phyloP scores from a whole-genome alignment of 2,797 vertebrate genomes.

The Crenichthys baileyi region DNA sequence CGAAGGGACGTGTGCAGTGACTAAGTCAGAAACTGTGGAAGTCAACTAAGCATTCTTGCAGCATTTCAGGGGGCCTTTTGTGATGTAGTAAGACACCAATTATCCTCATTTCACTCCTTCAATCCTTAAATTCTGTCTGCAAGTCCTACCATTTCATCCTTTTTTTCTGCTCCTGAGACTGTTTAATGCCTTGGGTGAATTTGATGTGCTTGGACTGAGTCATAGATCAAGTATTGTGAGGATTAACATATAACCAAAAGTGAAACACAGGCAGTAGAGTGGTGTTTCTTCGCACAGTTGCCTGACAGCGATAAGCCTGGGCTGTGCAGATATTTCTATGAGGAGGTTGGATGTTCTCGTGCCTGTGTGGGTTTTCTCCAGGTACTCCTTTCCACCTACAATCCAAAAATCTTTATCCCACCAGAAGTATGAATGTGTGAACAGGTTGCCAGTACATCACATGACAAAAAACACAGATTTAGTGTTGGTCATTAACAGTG shows the following conservation, averaged over 20 bases:
- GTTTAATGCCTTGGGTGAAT: background rate
- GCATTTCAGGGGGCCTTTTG: background rate
- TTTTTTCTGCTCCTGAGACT: too few species aligned
- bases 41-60: background rate
- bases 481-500: background rate
- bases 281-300: background rate
- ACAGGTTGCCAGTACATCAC: background rate
- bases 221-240: background rate
- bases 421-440: background rate
- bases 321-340: background rate
- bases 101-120: background rate
- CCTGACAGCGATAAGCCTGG: background rate
- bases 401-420: background rate
- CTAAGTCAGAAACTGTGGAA: background rate
- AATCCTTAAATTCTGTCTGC: background rate
- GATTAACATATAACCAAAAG: background rate
- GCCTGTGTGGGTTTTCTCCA: constrained; percentile 2
- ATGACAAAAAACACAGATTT: background rate
- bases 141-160: background rate
- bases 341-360: background rate
- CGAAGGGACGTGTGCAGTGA: background rate
- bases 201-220: background rate
- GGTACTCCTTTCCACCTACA: background rate
- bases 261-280: background rate
- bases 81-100: background rate